Evolutionary conservation across 2,797 vertebrate species (phyloP), one percentile per base, ranked within the genome.

Genomic region (Sebastes paucispinis): DNA sequence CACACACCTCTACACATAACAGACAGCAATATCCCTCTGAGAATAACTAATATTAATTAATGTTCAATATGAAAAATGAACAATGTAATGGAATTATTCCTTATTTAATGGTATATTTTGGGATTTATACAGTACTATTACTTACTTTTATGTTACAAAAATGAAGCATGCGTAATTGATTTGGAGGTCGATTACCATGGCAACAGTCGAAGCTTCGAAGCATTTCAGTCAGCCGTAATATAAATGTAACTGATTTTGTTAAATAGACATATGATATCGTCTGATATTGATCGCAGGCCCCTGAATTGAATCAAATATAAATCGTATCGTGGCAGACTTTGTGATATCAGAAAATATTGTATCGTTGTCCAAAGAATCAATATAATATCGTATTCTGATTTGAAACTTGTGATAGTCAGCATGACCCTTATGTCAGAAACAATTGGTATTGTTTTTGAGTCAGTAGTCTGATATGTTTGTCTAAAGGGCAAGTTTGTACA

Each of bases 401-500:
- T 52, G 47, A 52, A 52, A n/a, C 47, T 52, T n/a, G 18, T 52
- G 47, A 52, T n/a, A 52, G 3, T 55, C 75, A 57, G 31, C 52
- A 27, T 75, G 55, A 73, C 39, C 71, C n/a, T n/a, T 27, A 27
- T 65, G 54, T 85, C 80, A 86, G 55, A 84, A 84, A 65, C 29
- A 73, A 65, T 77, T 8, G 58, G 54, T 59, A 59, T 83, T 91
- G 81, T 85, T 82, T 84, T 78, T 7, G 80, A 82, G 64, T 85
- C 63, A 25, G n/a, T 32, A 34, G 59, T 82, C 50, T 74, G 78
- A 80, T 62, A 58, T 75, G 74, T 88, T 86, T 77, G 65, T 93
- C 65, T 83, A 71, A 91, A 89, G 87, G 89, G 83, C 82, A 89
- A 86, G 83, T 70, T 82, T 82, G n/a, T 78, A 84, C 76, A 80